Evolutionary conservation across 2,797 vertebrate species (phyloP), one percentile per base, ranked within the genome.

Genomic region (Rhinatrema bivittatum): DNA sequence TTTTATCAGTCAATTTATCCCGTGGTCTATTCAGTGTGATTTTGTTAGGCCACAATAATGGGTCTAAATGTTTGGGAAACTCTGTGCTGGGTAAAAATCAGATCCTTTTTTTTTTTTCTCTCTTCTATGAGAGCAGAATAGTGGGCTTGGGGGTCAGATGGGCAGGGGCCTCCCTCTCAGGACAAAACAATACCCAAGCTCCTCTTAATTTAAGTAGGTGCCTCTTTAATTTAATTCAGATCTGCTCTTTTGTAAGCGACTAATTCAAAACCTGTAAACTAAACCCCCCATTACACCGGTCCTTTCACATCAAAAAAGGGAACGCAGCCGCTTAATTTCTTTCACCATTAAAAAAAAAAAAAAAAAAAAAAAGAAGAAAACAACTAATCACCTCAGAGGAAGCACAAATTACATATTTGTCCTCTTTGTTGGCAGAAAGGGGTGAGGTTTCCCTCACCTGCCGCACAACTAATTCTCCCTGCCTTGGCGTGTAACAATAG

Each of bases 401-500:
- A 39, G 41, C 25, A 49, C 26, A 63, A 56, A 63, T 65, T 32
- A 60, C 68, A 60, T 56, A 57, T 68, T 63, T 65, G 41, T 21
- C 36, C 26, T 58, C 42, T 55, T 49, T 45, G 33, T 29, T 46
- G 36, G 49, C 22, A 49, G 50, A 61, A 64, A 39, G 62, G 40
- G 59, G 53, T 48, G 62, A 57, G 54, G 56, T 49, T 62, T 52
- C 46, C 55, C 54, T 68, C 62, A 60, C 65, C 57, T 63, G 50
- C 26, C 39, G 29, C 33, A 26, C 57, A 33, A 60, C 21, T 16
- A 48, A 48, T 40, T 60, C 0, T 0, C 46, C 41, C 6, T 7
- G 2, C 5, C 19, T 46, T 14, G 32, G 39, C 7, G 0, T 50
- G 55, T 53, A 65, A 65, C 45, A 35, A 24, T 42, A 65, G 19